Percentiles rank a stretch among this genome's conserved stretches.
These are phyloP conservation scores for Drosophila eugracilis DNA, from an alignment of 1,140 invertebrate genomes.

Conservation along the genomic window DNA sequence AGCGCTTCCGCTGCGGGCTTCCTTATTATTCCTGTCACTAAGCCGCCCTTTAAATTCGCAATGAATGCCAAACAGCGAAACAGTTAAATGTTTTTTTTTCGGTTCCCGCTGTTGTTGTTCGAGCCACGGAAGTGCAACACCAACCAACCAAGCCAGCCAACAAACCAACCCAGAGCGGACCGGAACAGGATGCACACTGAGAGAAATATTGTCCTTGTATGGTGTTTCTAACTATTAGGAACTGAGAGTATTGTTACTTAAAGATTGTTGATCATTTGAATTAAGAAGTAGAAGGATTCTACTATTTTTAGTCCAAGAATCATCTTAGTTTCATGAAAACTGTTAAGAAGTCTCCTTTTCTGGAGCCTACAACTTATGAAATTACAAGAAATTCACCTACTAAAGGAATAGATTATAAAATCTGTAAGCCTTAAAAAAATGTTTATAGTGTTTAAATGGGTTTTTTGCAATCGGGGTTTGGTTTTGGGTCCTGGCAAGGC, in stretches of 20 bases:
- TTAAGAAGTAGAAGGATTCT: too few species aligned
- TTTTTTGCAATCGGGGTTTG: constrained; percentile 13
- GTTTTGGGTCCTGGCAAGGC: constrained; percentile 24
- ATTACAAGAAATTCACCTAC: too few species aligned
- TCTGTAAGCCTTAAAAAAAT: neutral
- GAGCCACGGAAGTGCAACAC: constrained; percentile 74
- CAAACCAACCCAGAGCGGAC: constrained; percentile 31
- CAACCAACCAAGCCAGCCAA: constrained; percentile 50
- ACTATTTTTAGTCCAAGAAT: too few species aligned
- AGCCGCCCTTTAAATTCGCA: constrained; percentile 82
- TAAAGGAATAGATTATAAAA: too few species aligned
- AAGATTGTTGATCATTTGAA: too few species aligned
- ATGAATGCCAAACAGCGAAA: constrained; percentile 80
- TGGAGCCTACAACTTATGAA: too few species aligned
- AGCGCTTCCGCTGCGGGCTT: constrained; percentile 78
- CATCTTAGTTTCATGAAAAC: too few species aligned
- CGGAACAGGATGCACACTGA: constrained; percentile 36
- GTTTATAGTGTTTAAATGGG: constrained; percentile 7
- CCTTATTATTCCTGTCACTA: constrained; percentile 83
- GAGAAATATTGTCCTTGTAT: too few species aligned
- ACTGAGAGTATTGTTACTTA: too few species aligned
- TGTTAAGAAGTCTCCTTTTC: too few species aligned
- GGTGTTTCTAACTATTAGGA: too few species aligned
- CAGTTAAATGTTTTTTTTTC: constrained; percentile 73
- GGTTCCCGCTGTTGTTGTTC: constrained; percentile 42